Conservation (phyloP, 2,113 vertebrate genomes). For the Semnornis frantzii region DNA sequence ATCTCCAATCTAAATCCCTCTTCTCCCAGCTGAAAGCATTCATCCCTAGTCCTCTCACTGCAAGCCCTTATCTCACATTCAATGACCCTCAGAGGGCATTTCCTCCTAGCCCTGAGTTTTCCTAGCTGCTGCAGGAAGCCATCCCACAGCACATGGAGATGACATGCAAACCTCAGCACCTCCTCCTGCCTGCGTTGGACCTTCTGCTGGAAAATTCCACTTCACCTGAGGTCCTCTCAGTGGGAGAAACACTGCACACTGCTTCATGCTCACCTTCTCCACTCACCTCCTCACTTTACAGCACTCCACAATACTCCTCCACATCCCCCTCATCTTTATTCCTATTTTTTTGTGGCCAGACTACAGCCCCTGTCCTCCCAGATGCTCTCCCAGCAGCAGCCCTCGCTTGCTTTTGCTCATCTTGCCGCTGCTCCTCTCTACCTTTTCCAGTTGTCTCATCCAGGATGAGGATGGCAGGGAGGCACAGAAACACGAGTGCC, state of each 20-base stretch:
- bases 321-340: background rate
- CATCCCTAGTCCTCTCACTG: too few relatives aligned
- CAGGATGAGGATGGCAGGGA: background rate
- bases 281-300: background rate
- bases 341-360: background rate
- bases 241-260: background rate
- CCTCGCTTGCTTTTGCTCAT: background rate
- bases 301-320: background rate
- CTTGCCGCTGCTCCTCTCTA: background rate
- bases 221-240: background rate
- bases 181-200: background rate
- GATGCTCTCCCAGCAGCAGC: background rate
- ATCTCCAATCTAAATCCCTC: too few relatives aligned
- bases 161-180: background rate
- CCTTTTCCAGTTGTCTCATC: background rate
- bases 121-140: background rate
- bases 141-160: fast-evolving
- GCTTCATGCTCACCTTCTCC: background rate
- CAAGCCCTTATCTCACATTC: background rate
- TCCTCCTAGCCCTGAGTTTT: background rate
- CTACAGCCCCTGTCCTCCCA: background rate
- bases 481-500: background rate
- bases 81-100: background rate
- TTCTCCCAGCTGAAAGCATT: too few relatives aligned
- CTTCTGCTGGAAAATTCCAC: background rate